Evolutionary conservation across 2,888 invertebrate genomes (phyloP).

Genomic region (Parnassius mnemosyne): DNA sequence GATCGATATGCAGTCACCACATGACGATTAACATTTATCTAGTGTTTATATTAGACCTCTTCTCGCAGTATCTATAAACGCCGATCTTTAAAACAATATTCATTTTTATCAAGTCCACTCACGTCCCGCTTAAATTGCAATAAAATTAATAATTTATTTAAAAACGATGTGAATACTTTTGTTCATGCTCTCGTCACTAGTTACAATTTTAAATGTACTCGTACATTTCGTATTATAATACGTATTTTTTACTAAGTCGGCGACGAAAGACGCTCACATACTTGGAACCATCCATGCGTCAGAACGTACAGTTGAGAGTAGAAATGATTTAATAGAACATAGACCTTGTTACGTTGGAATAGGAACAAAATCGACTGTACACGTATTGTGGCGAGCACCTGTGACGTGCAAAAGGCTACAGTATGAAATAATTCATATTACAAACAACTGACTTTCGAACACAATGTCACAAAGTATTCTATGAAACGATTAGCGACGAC

Average conservation of each 20-base stretch:
- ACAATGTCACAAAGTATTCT: constrained; percentile 14
- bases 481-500: constrained; percentile 15
- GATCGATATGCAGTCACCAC: too few species aligned
- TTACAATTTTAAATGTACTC: constrained; percentile 12
- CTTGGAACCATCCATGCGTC: constrained; percentile 27
- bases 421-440: constrained; percentile 23
- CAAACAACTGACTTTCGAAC: constrained; percentile 23
- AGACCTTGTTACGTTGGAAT: not conserved
- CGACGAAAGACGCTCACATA: constrained; percentile 17
- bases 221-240: constrained; percentile 9
- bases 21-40: too few species aligned
- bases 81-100: not conserved
- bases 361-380: constrained; percentile 2
- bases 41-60: not conserved
- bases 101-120: not conserved
- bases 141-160: constrained; percentile 1
- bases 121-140: constrained; percentile 1
- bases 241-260: constrained; percentile 14
- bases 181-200: constrained; percentile 9
- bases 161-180: not conserved
- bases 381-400: not conserved
- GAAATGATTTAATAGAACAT: not conserved
- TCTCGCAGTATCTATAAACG: not conserved
- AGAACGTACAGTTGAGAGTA: constrained; percentile 17
- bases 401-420: constrained; percentile 23